These are phyloP conservation scores for Psilopogon haemacephalus DNA, from an alignment of 2,113 vertebrate genomes.

Conservation along the genomic window DNA sequence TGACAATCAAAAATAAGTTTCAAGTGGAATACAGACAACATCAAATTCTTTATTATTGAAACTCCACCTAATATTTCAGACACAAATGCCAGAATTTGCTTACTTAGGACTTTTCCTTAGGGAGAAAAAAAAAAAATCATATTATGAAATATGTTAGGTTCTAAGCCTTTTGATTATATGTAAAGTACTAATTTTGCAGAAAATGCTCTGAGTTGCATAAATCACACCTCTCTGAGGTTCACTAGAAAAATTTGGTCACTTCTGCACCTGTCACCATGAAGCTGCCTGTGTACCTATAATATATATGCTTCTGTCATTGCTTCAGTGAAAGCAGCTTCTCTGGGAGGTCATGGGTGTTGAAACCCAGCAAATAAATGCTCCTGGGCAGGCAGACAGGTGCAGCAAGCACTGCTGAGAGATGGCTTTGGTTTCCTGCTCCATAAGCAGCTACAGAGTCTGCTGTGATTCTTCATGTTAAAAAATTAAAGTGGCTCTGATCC, in stretches of 20 bases:
- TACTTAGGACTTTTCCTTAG: conserved; percentile 15
- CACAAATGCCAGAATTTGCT: conserved; percentile 28
- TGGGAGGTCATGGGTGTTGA: background rate
- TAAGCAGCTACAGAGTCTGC: background rate
- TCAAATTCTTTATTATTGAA: conserved; percentile 55
- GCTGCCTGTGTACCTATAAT: background rate
- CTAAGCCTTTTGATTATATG: conserved; percentile 52
- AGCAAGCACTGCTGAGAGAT: background rate
- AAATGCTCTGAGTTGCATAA: conserved; percentile 41
- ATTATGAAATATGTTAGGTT: conserved; percentile 35
- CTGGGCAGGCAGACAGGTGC: background rate
- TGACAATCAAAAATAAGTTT: conserved; percentile 45
- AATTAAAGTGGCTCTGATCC: background rate
- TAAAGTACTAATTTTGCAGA: conserved; percentile 39
- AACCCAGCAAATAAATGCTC: background rate
- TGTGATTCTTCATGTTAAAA: background rate
- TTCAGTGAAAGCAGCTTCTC: background rate
- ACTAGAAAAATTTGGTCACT: conserved; percentile 22
- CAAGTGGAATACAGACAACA: conserved; percentile 65
- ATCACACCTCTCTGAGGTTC: conserved; percentile 31
- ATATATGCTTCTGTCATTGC: background rate
- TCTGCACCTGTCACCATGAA: background rate
- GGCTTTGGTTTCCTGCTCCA: background rate
- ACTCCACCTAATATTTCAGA: conserved; percentile 38
- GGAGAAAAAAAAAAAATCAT: conserved; percentile 1